Evolutionary conservation across 1,140 invertebrate species (phyloP).

Genomic region (Polypedilum vanderplanki): DNA sequence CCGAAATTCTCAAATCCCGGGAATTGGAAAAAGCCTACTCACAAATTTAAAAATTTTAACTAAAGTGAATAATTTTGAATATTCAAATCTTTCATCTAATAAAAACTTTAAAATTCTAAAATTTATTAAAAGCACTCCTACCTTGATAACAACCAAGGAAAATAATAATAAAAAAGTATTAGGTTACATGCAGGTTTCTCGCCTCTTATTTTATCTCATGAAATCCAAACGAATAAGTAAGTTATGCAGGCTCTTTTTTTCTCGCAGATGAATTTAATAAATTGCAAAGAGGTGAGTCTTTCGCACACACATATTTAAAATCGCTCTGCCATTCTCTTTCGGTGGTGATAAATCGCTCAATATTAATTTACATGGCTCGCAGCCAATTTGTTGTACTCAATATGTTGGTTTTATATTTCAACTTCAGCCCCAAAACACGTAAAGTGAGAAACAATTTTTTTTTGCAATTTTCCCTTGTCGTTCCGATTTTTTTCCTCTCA

Average conservation of each 20-base stretch:
- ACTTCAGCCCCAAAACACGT: not conserved
- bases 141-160: not conserved
- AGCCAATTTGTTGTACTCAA: constrained; percentile 25
- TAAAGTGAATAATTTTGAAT: too few relatives aligned
- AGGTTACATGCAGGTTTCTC: constrained; percentile 9
- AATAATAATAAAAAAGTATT: not conserved
- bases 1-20: too few relatives aligned
- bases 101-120: too few relatives aligned
- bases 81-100: too few relatives aligned
- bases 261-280: not conserved
- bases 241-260: constrained; percentile 16
- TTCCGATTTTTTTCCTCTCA: not conserved
- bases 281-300: not conserved
- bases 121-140: too few relatives aligned
- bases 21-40: too few relatives aligned
- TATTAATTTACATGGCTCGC: constrained; percentile 26
- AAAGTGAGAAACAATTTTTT: constrained; percentile 13
- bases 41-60: too few relatives aligned
- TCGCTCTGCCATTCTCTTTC: not conserved
- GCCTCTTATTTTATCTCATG: too few relatives aligned
- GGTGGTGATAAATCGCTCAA: constrained; percentile 23
- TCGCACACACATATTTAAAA: not conserved
- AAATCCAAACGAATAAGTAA: not conserved
- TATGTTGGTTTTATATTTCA: constrained; percentile 24
- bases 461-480: not conserved